A percentile compares a stretch with the other conserved stretches of the same genome.
phyloP scores from a whole-genome alignment of 2,888 invertebrate species.

The Coenonympha glycerion region DNA sequence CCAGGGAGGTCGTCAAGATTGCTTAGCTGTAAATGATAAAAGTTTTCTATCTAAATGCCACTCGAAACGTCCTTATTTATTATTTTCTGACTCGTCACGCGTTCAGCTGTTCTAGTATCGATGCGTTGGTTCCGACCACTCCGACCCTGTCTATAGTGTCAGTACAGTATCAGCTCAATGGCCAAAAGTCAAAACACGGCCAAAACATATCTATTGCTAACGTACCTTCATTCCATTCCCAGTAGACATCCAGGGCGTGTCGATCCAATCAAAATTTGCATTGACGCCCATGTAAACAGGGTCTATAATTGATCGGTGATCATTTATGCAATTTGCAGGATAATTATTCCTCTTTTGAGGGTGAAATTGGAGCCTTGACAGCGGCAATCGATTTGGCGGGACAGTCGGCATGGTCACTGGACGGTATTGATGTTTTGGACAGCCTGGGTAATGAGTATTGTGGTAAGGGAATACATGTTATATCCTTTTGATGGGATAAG shows the following conservation, averaged over 20 bases:
- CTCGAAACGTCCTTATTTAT: too few relatives aligned
- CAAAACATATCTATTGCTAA: too few relatives aligned
- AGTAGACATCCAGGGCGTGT: slow-evolving; percentile 23
- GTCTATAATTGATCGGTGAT: slow-evolving; percentile 10
- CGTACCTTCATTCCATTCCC: slow-evolving; percentile 27
- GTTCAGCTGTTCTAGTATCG: too few relatives aligned
- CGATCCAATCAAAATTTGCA: slow-evolving; percentile 10
- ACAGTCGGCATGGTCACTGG: slow-evolving; percentile 24
- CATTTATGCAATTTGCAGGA: slow-evolving; percentile 16
- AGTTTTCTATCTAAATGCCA: too few relatives aligned
- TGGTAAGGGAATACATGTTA: not conserved
- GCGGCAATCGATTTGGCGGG: slow-evolving; percentile 25
- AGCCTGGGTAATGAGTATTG: slow-evolving; percentile 7
- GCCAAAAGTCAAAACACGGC: too few relatives aligned
- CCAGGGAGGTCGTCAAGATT: too few relatives aligned
- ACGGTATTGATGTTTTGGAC: slow-evolving; percentile 20
- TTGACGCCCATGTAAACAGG: not conserved
- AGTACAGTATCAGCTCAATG: too few relatives aligned
- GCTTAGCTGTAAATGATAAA: too few relatives aligned
- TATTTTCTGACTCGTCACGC: too few relatives aligned
- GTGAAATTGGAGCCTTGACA: slow-evolving; percentile 23
- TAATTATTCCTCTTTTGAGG: slow-evolving; percentile 27
- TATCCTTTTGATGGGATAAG: not conserved
- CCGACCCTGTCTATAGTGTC: too few relatives aligned
- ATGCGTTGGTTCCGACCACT: too few relatives aligned